These are phyloP conservation scores for Cricetomys ansorgei DNA, from an alignment of 2,113 vertebrate genomes.

Conservation along the genomic window DNA sequence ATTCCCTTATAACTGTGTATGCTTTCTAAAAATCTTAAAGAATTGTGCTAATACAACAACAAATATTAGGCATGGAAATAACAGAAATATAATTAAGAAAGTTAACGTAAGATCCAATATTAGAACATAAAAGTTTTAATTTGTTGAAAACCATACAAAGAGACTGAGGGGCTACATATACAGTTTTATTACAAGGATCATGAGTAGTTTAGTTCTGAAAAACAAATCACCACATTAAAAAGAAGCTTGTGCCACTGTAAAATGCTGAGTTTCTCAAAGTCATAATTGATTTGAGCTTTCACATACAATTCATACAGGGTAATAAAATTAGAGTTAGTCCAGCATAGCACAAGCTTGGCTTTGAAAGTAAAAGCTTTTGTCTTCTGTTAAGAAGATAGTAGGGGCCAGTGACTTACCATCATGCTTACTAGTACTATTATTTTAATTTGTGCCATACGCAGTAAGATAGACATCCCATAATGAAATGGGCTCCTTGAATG, in stretches of 20 bases:
- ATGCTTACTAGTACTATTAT: background rate
- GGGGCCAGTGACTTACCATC: background rate
- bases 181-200: background rate
- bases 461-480: background rate
- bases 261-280: background rate
- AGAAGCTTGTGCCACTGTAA: background rate
- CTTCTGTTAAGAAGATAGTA: background rate
- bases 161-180: background rate
- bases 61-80: background rate
- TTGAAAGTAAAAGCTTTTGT: background rate
- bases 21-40: background rate
- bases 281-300: background rate
- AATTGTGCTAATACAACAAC: background rate
- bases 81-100: background rate
- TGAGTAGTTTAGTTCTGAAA: background rate
- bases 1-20: background rate
- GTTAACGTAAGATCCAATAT: background rate
- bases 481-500: background rate
- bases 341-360: background rate
- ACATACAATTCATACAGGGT: background rate
- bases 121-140: background rate
- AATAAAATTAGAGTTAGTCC: slow-evolving; percentile 1
- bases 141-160: background rate
- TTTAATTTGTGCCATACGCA: background rate
- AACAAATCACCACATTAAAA: background rate